Evolutionary conservation across 2,888 invertebrate species (phyloP).

Genomic region (Ptychoptera albimana): DNA sequence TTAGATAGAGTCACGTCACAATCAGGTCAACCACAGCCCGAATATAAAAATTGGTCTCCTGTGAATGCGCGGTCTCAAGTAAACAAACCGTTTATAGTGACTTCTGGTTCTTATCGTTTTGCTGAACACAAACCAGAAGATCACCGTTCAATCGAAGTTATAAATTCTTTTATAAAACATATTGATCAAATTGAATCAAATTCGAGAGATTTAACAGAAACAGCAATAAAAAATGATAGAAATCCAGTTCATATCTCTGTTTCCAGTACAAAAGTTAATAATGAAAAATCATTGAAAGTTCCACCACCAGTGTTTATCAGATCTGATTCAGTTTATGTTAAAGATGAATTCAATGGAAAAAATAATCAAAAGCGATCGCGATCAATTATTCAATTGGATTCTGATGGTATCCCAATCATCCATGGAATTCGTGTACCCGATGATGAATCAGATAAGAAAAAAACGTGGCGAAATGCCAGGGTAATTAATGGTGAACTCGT

Average conservation of each 20-base stretch:
- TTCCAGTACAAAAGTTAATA: constrained; percentile 35
- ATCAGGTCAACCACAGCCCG: not conserved
- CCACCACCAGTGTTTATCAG: constrained; percentile 53
- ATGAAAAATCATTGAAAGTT: constrained; percentile 32
- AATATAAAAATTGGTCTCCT: not conserved
- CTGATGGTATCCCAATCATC: constrained; percentile 63
- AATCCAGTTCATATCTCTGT: constrained; percentile 39
- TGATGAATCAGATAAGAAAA: constrained; percentile 57
- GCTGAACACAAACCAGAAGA: constrained; percentile 9
- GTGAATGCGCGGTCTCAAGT: not conserved
- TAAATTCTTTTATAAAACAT: constrained; percentile 14
- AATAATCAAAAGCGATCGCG: constrained; percentile 39
- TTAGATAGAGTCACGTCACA: not conserved
- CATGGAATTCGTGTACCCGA: constrained; percentile 73
- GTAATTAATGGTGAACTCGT: constrained; percentile 71
- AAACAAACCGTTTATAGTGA: not conserved
- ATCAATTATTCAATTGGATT: constrained; percentile 45
- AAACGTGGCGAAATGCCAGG: constrained; percentile 76
- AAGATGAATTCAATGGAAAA: constrained; percentile 18
- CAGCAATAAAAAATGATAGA: constrained; percentile 36
- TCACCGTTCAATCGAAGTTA: constrained; percentile 11
- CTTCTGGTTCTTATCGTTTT: constrained; percentile 17
- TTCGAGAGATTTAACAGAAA: constrained; percentile 3
- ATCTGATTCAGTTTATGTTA: constrained; percentile 45
- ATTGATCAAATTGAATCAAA: constrained; percentile 10